These are phyloP conservation scores for Nymphicus hollandicus DNA, from an alignment of 2,113 vertebrate genomes.

Conservation along the genomic window DNA sequence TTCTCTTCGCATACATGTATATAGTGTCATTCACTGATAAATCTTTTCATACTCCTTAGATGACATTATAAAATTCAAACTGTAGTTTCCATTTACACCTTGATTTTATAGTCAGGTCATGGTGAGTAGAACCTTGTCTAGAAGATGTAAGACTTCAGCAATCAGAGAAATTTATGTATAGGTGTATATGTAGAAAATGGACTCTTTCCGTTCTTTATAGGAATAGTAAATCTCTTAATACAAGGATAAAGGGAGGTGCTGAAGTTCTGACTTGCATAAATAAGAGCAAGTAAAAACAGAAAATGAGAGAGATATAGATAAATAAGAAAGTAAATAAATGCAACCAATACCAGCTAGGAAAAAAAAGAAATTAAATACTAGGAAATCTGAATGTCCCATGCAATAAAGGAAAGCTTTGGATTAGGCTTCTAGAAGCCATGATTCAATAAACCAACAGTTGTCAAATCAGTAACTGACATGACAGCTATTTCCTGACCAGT, in stretches of 20 bases:
- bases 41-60: not conserved
- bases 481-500: not conserved
- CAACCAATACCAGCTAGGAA: not conserved
- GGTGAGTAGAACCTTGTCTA: not conserved
- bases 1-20: not conserved
- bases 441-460: not conserved
- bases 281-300: not conserved
- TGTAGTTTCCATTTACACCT: not conserved
- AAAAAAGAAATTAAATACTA: not conserved
- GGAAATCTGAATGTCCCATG: not conserved
- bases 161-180: not conserved
- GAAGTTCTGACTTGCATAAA: not conserved
- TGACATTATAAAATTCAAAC: not conserved
- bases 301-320: not conserved
- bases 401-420: not conserved
- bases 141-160: conserved; percentile 1
- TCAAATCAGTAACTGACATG: not conserved
- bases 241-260: not conserved
- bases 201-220: not conserved
- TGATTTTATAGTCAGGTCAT: not conserved
- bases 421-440: not conserved
- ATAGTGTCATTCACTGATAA: not conserved
- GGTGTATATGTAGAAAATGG: not conserved
- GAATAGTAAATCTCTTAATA: not conserved
- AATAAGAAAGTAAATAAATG: not conserved